Evolutionary conservation across 1,140 invertebrate species (phyloP).

Genomic region (Drosophila ananassae): DNA sequence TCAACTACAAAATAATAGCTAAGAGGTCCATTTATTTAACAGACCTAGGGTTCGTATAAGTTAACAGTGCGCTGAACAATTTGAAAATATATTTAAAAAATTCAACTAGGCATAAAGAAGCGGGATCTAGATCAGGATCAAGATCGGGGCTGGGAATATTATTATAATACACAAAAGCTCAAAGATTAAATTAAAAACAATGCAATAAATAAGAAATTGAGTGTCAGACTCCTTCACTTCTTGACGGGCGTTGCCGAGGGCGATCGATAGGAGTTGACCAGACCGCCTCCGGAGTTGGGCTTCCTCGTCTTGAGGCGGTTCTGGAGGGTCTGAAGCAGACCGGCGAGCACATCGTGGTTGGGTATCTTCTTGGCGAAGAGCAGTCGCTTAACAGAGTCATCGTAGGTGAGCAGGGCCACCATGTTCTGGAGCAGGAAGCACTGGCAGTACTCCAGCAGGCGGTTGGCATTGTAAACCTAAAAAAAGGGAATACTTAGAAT

Average conservation of each 20-base stretch:
- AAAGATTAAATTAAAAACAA: conserved; percentile 68
- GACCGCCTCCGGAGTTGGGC: conserved; percentile 49
- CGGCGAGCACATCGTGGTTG: conserved; percentile 94
- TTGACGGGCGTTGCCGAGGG: conserved; percentile 63
- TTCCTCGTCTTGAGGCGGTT: conserved; percentile 88
- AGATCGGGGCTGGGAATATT: conserved; percentile 12
- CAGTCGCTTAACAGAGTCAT: conserved; percentile 94
- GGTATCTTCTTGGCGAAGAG: conserved; percentile 95
- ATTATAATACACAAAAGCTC: conserved; percentile 70
- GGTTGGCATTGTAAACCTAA: conserved; percentile 93
- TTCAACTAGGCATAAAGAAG: conserved; percentile 47
- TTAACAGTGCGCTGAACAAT: conserved; percentile 77
- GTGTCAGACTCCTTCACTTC: conserved; percentile 37
- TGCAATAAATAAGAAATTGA: conserved; percentile 74
- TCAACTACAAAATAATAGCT: conserved; percentile 73
- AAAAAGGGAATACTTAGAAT: not conserved
- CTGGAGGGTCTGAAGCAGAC: conserved; percentile 91
- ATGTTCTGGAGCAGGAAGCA: conserved; percentile 96
- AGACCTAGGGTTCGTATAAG: conserved; percentile 52
- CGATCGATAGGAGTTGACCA: conserved; percentile 69
- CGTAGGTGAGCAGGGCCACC: conserved; percentile 95
- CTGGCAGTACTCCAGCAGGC: conserved; percentile 95
- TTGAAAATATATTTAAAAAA: conserved; percentile 52
- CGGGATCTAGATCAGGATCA: conserved; percentile 12
- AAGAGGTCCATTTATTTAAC: conserved; percentile 49